phyloP scores from a whole-genome alignment of 2,113 vertebrate species.

The Tachuris rubrigastra region DNA sequence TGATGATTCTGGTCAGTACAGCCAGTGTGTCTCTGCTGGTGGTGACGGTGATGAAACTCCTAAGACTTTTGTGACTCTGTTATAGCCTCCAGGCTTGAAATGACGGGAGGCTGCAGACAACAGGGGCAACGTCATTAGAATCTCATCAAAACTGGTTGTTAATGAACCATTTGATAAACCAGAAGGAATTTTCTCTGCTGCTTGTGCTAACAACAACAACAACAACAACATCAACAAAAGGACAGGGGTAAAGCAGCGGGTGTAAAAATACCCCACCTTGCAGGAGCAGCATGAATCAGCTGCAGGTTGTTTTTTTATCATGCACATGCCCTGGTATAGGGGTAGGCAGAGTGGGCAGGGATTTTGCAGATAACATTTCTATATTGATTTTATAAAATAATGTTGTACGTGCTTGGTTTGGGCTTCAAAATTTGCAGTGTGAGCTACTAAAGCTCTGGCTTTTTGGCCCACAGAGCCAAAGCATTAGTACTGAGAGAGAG shows the following conservation, averaged over 20 bases:
- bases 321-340: neutral
- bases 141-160: neutral
- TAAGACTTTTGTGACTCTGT: neutral
- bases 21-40: neutral
- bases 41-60: neutral
- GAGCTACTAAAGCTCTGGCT: neutral
- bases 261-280: neutral
- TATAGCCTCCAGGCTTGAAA: neutral
- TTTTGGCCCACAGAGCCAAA: neutral
- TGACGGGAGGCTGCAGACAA: neutral
- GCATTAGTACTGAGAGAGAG: no score
- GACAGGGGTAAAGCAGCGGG: neutral
- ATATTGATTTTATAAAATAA: neutral
- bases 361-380: neutral
- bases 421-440: neutral
- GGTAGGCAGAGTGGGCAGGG: neutral
- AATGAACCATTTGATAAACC: constrained; percentile 33
- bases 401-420: neutral
- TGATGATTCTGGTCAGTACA: neutral
- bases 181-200: neutral
- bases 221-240: neutral
- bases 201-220: neutral
- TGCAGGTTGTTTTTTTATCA: neutral
- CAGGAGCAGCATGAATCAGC: neutral
- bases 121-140: neutral